These are phyloP conservation scores for Aplidium turbinatum DNA, from an alignment of 23 tunicate genomes.

Conservation along the genomic window DNA sequence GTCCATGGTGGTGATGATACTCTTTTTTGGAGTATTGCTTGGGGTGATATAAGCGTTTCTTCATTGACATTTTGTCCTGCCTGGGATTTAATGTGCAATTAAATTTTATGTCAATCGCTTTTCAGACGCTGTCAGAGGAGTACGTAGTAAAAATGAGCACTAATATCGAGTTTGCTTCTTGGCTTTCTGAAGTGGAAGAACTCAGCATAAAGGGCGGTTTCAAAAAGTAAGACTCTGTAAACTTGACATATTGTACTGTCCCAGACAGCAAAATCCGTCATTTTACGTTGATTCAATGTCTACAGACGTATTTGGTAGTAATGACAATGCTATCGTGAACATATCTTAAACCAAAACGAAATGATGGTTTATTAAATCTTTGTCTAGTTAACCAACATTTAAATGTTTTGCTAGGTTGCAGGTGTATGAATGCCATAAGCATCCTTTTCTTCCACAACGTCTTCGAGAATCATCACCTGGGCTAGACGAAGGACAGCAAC, in stretches of 20 bases:
- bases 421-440: conserved; percentile 71
- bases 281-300: too few species aligned
- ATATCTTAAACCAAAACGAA: not conserved
- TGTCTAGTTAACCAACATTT: too few species aligned
- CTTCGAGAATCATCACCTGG: conserved; percentile 28
- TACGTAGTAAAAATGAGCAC: conserved; percentile 45
- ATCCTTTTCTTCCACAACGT: conserved; percentile 59
- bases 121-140: conserved; percentile 50
- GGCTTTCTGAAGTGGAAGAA: conserved; percentile 73
- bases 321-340: not conserved
- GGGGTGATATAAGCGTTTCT: too few species aligned
- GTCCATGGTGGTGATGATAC: too few species aligned
- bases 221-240: conserved; percentile 47
- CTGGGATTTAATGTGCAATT: too few species aligned
- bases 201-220: conserved; percentile 48
- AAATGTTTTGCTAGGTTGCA: conserved; percentile 50
- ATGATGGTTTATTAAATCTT: too few species aligned
- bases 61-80: too few species aligned
- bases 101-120: too few species aligned
- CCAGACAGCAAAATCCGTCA: too few species aligned
- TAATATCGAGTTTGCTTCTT: conserved; percentile 46
- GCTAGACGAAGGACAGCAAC: conserved; percentile 16
- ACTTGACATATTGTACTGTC: too few species aligned
- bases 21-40: too few species aligned
- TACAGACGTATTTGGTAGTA: too few species aligned